Base-by-base conservation (phyloP, 2,888 invertebrate genomes). In the Agonopterix subpropinquella region DNA sequence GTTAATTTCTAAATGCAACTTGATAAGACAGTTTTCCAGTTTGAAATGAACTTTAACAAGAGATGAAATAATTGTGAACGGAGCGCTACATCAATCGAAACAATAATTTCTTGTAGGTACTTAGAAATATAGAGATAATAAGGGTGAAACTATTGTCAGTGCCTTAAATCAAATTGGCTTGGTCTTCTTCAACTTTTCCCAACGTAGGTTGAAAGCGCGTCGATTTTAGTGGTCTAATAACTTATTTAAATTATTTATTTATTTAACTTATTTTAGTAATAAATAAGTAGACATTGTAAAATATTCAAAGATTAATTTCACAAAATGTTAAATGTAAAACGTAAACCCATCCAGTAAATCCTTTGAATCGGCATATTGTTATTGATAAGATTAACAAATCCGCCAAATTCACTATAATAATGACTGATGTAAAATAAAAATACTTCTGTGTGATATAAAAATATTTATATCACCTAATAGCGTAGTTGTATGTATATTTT, bases 371-470 rank as follows among this genome's bases (percentile, higher is more conserved):
- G 80, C 71, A 73, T 57, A 61, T 67, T 71, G 68, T 76, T 75
- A 66, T 72, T 64, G 65, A 67, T 63, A 67, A 64, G 72, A 71
- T 68, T 56, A 62, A 70, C 59, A 61, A 68, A 70, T 78, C 74
- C 75, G 81, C 81, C 83, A 80, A 74, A 77, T 77, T 80, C 72
- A 71, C 67, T 70, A 74, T 45, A 72, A 74, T 79, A 78, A 85
- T 73, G 88, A 88, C 88, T 88, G 88, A 88, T 86, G 85, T 86
- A 80, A 82, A 77, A 79, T 86, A 79, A 81, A 78, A 78, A 79
- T 70, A 67, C 69, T 73, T 73, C 73, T 78, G 75, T 77, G 88
- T 86, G 87, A 85, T 86, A 81, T 84, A 71, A 13, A 77, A 75
- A 65, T 66, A 65, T 77, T 80, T 82, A 68, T 84, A 79, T 87